These are phyloP conservation scores for Macropus fuliginosus DNA, from an alignment of 2,797 vertebrate species.

Conservation along the genomic window DNA sequence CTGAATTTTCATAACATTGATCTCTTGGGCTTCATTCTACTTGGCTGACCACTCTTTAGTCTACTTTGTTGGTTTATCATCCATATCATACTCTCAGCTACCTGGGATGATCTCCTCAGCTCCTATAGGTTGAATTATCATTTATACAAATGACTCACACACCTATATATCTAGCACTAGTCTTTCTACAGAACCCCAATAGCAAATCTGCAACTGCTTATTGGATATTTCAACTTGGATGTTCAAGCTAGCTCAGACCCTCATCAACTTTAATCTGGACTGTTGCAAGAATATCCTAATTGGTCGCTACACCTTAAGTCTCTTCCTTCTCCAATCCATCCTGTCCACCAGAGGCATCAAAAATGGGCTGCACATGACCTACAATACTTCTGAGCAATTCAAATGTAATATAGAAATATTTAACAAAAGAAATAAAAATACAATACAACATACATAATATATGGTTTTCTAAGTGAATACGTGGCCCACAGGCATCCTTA, in stretches of 20 bases:
- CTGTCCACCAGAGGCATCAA: neutral
- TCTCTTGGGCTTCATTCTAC: neutral
- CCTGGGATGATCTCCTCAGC: neutral
- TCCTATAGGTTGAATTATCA: neutral
- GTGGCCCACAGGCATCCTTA: neutral
- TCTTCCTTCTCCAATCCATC: neutral
- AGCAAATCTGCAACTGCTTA: neutral
- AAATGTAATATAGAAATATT: neutral
- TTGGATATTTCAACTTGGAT: neutral
- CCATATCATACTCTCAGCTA: neutral
- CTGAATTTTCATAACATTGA: neutral
- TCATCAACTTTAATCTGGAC: neutral
- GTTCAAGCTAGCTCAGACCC: neutral
- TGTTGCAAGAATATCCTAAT: neutral
- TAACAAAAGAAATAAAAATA: neutral
- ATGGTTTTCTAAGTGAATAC: neutral
- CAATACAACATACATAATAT: neutral
- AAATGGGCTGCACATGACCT: neutral
- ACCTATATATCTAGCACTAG: neutral
- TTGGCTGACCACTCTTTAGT: neutral
- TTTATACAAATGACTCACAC: neutral
- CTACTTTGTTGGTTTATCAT: neutral
- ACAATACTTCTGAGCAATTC: neutral
- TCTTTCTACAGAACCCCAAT: neutral
- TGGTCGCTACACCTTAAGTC: too few relatives aligned